These are phyloP conservation scores for Acrocephalus arundinaceus DNA, from an alignment of 2,113 vertebrate species.

Conservation along the genomic window DNA sequence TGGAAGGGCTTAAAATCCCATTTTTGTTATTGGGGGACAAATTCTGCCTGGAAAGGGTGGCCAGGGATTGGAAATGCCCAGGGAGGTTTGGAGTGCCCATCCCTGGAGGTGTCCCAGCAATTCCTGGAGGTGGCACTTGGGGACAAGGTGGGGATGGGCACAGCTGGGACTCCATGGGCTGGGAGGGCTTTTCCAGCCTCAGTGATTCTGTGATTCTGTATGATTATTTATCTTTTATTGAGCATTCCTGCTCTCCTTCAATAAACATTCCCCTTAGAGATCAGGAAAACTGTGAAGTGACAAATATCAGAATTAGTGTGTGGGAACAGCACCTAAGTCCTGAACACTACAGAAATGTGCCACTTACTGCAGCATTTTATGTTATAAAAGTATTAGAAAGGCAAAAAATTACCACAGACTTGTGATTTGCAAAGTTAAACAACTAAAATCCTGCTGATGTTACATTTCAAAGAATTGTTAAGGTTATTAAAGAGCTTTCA, in stretches of 20 bases:
- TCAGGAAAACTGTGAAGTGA: not conserved
- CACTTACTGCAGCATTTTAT: not conserved
- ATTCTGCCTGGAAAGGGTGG: not conserved
- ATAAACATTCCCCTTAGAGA: not conserved
- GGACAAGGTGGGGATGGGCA: not conserved
- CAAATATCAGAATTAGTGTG: not conserved
- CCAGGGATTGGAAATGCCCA: not conserved
- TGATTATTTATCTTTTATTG: not conserved
- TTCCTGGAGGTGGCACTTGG: not conserved
- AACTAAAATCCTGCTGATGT: accelerated
- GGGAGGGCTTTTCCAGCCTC: not conserved
- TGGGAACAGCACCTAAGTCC: accelerated
- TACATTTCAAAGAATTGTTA: not conserved
- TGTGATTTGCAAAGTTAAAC: not conserved
- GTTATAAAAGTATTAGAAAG: not conserved
- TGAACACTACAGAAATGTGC: not conserved
- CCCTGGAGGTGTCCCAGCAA: not conserved
- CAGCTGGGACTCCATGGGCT: accelerated
- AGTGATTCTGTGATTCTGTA: accelerated
- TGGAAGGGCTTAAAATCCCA: no score
- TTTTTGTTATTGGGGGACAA: no score
- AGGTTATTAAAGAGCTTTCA: not conserved
- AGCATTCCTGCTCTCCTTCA: not conserved
- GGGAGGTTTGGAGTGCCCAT: not conserved
- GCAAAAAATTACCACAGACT: accelerated